Percentiles rank a stretch among this genome's conserved stretches.
Evolutionary conservation across 1,140 invertebrate genomes (phyloP).

Genomic region (Drosophila subpulchrella): DNA sequence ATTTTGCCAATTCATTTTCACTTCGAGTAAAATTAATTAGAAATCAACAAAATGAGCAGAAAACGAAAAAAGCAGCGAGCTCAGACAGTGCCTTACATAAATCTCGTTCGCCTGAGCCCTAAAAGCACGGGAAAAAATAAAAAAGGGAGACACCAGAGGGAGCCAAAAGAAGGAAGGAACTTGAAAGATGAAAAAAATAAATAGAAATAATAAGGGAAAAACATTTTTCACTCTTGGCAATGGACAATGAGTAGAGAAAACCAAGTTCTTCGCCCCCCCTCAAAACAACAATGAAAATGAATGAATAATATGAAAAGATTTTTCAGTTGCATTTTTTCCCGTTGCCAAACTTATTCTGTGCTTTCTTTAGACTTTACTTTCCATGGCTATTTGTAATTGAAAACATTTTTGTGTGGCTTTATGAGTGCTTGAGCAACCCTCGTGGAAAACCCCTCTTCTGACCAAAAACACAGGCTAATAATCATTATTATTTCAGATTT

Average conservation of each 20-base stretch:
- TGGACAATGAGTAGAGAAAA: conserved; percentile 32
- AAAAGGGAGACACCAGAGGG: conserved; percentile 11
- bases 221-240: conserved; percentile 58
- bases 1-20: conserved; percentile 78
- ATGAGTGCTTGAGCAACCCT: conserved; percentile 6
- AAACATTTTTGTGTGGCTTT: conserved; percentile 45
- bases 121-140: conserved; percentile 35
- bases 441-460: not conserved
- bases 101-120: conserved; percentile 47
- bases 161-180: conserved; percentile 17
- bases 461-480: conserved; percentile 26
- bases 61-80: conserved; percentile 29
- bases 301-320: conserved; percentile 68
- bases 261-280: conserved; percentile 14
- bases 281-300: conserved; percentile 68
- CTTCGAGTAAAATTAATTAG: conserved; percentile 75
- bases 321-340: conserved; percentile 57
- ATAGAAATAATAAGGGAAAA: conserved; percentile 37
- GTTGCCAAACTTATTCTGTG: conserved; percentile 4
- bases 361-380: conserved; percentile 10
- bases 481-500: conserved; percentile 53
- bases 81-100: conserved; percentile 56
- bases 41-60: conserved; percentile 74
- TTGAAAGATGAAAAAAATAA: conserved; percentile 18
- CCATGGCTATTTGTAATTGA: conserved; percentile 49